Evolutionary conservation across 2,797 vertebrate genomes (phyloP).

Genomic region (Mormyrus proboscirostris): DNA sequence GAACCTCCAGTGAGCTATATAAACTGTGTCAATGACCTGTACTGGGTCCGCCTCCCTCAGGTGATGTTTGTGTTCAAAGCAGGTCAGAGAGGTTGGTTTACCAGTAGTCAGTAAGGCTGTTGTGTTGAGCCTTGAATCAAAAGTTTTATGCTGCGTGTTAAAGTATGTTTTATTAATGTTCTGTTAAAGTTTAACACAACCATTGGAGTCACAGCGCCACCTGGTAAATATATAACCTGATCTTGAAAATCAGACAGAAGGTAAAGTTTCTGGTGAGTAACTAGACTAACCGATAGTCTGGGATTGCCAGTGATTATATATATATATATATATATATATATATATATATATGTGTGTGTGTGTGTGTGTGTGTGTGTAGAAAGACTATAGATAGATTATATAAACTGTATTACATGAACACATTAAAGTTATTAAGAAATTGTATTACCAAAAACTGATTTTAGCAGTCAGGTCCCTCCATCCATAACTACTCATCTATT

Average conservation of each 20-base stretch:
- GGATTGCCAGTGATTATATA: background rate
- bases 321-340: no score
- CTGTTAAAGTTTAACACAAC: background rate
- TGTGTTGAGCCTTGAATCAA: background rate
- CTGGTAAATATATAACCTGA: conserved; percentile 1
- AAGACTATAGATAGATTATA: background rate
- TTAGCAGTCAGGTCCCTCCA: background rate
- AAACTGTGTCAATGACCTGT: conserved; percentile 35
- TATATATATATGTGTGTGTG: no score
- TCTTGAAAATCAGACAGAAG: background rate
- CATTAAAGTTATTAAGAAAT: background rate
- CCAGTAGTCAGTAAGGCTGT: background rate
- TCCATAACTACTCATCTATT: background rate
- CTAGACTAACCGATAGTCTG: background rate
- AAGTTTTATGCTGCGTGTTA: background rate
- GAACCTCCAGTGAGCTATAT: background rate
- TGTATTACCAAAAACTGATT: background rate
- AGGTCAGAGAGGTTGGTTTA: background rate
- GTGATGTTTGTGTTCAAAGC: background rate
- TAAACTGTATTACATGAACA: background rate
- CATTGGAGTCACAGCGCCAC: background rate
- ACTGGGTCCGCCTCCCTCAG: background rate
- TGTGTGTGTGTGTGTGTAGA: no score
- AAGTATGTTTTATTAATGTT: background rate
- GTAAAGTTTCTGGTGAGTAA: background rate